Base-by-base conservation (phyloP, 1,140 invertebrate species). In the Penaeus vannamei region DNA sequence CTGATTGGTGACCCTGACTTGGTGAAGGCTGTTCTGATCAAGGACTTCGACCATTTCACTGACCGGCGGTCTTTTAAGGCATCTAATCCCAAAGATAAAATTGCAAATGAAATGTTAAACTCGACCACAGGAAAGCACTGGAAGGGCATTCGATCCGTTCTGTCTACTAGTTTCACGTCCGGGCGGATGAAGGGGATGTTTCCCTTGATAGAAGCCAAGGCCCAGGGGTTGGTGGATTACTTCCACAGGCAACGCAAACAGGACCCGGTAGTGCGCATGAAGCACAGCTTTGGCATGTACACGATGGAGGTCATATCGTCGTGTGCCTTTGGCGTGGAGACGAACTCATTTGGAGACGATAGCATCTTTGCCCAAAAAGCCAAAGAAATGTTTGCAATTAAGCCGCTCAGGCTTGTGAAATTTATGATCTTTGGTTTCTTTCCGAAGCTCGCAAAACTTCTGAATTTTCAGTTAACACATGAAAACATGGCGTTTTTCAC, bases 1-100 rank as follows among this genome's bases (percentile, higher is more conserved):
- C 69, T 95, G 22, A 86, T 96, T 0, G 93, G 93, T 59, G 95
- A 95, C 92, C 94, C 94, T 2, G 94, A 95, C 20, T 29, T 95
- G 4, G 94, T 95, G 2, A 95, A 94, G 89, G 92, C 93, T 59
- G 93, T 96, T 3, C 93, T 93, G 0, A 93, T 96, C 0, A 95
- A 95, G 91, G 94, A 95, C 85, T 96, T 96, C 87, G 94, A 96
- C 7, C 92, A 94, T 91, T 96, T 96, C 86, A 92, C 93, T 0
- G 94, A 53, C 8, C 53, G 53, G 53, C 53, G 91, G 19, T n/a
- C 7, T 20, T 42, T 64, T 19, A 42, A 26, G 7, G 17, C 53
- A 17, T 14, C 53, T 17, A 53, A 53, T 53, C 53, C 53, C 17
- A 59, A 23, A 29, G 86, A 85, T 29, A 86, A 85, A 22, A 23